phyloP scores from a whole-genome alignment of 2,888 invertebrate species.

The Aporophyla lueneburgensis region DNA sequence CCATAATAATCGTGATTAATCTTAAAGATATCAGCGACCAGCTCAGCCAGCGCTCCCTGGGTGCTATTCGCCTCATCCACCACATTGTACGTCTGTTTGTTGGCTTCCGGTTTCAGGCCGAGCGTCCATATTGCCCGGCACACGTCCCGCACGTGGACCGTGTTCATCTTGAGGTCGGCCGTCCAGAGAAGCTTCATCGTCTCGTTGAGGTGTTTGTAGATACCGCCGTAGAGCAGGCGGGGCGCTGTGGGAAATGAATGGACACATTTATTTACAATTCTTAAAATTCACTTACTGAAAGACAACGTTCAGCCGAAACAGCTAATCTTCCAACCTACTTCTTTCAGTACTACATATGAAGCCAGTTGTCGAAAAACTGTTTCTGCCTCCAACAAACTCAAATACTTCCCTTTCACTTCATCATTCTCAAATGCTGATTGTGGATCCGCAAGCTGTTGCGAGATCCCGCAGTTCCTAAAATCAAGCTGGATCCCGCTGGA shows the following conservation, averaged over 20 bases:
- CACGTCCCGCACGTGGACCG: conserved; percentile 96
- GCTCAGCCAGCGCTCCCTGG: conserved; percentile 95
- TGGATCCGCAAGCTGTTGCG: too few species aligned
- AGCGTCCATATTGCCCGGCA: conserved; percentile 95
- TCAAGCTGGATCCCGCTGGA: too few species aligned
- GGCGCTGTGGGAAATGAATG: conserved; percentile 91
- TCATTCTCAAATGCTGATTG: too few species aligned
- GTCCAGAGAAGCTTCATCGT: conserved; percentile 98
- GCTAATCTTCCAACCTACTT: too few species aligned
- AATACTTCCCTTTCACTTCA: too few species aligned
- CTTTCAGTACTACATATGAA: too few species aligned
- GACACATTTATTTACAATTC: not conserved
- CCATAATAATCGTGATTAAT: conserved; percentile 97
- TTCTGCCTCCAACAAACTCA: too few species aligned
- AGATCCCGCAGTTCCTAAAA: too few species aligned
- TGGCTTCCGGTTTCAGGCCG: conserved; percentile 87
- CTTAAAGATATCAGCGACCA: conserved; percentile 95
- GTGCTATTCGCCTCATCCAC: conserved; percentile 96
- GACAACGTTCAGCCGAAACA: not conserved
- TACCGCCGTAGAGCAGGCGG: conserved; percentile 95
- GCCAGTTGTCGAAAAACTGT: too few species aligned
- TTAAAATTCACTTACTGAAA: not conserved
- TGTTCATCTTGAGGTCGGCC: conserved; percentile 95
- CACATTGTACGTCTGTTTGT: conserved; percentile 94
- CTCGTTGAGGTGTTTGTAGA: conserved; percentile 96